Percentiles rank a stretch among this genome's conserved stretches.
These are phyloP conservation scores for Sciaenops ocellatus DNA, from an alignment of 2,797 vertebrate species.

Conservation along the genomic window DNA sequence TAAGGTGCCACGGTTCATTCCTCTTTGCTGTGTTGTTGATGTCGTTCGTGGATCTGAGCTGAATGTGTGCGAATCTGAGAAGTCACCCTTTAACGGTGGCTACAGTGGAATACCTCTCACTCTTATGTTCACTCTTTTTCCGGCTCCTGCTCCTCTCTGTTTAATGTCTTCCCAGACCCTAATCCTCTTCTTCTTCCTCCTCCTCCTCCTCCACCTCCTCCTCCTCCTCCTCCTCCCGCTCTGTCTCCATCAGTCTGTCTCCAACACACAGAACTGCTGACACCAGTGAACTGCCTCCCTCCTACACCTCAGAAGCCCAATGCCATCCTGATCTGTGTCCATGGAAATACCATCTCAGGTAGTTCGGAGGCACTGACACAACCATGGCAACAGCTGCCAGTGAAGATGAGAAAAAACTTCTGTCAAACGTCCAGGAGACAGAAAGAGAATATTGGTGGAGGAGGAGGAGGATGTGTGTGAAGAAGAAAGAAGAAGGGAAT, in stretches of 20 bases:
- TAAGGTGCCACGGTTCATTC: neutral
- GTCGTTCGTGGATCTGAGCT: neutral
- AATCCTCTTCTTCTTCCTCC: constrained; percentile 39
- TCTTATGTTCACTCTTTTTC: constrained; percentile 32
- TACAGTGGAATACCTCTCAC: constrained; percentile 13
- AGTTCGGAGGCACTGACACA: constrained; percentile 51
- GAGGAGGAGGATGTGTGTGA: neutral
- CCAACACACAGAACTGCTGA: constrained; percentile 59
- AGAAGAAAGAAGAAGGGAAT: neutral
- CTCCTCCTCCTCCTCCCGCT: constrained; percentile 17
- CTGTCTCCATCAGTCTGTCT: constrained; percentile 43
- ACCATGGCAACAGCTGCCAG: constrained; percentile 77
- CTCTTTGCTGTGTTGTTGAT: neutral
- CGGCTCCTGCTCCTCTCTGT: constrained; percentile 46
- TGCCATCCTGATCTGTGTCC: constrained; percentile 63
- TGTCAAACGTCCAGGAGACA: constrained; percentile 54
- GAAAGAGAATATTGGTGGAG: neutral
- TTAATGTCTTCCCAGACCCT: constrained; percentile 55
- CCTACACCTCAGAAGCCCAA: constrained; percentile 48
- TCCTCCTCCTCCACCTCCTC: constrained; percentile 19
- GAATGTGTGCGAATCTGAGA: constrained; percentile 9
- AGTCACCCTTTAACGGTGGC: constrained; percentile 2
- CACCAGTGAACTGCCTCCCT: constrained; percentile 50
- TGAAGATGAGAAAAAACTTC: constrained; percentile 51
- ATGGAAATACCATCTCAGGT: constrained; percentile 63